A percentile compares a stretch with the other conserved stretches of the same genome.
Conservation (phyloP, 2,797 vertebrate species). For the Atherinosoma microstoma region DNA sequence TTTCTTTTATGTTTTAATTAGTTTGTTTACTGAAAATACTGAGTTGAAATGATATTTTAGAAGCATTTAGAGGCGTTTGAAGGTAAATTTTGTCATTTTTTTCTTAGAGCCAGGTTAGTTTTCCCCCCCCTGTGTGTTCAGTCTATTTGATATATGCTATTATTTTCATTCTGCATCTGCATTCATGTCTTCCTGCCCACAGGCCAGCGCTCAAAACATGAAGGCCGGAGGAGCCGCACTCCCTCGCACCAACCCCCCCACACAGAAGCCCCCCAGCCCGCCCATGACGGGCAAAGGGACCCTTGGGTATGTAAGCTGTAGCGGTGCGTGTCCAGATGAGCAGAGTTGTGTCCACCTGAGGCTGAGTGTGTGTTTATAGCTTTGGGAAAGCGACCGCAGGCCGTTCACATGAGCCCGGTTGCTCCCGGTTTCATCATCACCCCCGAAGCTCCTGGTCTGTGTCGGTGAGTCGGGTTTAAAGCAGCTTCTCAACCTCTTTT, state of each 20-base stretch:
- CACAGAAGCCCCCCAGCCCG: constrained; percentile 98
- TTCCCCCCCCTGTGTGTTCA: neutral
- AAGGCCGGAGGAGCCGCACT: constrained; percentile 89
- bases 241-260: constrained; percentile 95
- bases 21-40: neutral
- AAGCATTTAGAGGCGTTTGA: neutral
- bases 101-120: neutral
- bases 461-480: neutral
- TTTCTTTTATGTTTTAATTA: neutral
- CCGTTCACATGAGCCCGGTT: constrained; percentile 16
- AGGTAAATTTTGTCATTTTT: neutral
- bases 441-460: neutral
- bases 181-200: constrained; percentile 6
- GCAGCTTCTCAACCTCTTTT: neutral
- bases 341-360: constrained; percentile 1
- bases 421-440: neutral
- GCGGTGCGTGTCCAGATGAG: neutral
- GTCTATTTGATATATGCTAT: neutral
- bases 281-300: constrained; percentile 97
- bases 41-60: neutral
- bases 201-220: constrained; percentile 99
- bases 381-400: neutral
- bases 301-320: constrained; percentile 89
- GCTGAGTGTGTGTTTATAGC: constrained; percentile 3
- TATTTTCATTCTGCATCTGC: neutral